phyloP scores from a whole-genome alignment of 2,113 vertebrate genomes.

The Tyto alba region DNA sequence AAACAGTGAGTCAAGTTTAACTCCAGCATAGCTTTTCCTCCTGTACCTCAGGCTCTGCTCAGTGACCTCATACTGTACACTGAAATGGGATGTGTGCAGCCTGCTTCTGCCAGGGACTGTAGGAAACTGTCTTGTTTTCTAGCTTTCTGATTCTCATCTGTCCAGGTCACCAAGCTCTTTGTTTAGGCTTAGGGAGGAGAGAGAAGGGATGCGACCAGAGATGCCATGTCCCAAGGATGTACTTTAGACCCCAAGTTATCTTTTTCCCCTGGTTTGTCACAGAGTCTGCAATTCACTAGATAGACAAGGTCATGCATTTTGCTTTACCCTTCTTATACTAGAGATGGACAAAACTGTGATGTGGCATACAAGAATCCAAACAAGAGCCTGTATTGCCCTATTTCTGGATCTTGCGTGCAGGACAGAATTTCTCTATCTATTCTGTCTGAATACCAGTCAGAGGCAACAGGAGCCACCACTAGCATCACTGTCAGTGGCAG shows the following conservation, averaged over 20 bases:
- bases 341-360: background rate
- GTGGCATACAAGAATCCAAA: background rate
- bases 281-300: background rate
- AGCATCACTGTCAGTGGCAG: background rate
- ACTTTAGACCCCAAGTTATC: background rate
- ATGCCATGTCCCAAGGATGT: background rate
- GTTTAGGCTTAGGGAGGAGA: background rate
- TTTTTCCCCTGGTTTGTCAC: background rate
- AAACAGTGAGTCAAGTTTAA: background rate
- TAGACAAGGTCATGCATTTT: background rate
- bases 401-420: background rate
- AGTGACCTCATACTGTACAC: no score
- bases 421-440: background rate
- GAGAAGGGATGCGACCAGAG: background rate
- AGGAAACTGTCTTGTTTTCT: background rate
- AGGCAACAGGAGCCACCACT: background rate
- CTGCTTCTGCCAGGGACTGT: background rate
- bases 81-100: background rate
- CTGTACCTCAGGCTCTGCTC: background rate
- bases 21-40: background rate
- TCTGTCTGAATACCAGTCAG: background rate
- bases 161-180: background rate
- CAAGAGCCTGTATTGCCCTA: background rate
- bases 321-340: background rate
- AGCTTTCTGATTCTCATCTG: background rate